Percentiles rank a stretch among this genome's conserved stretches.
Evolutionary conservation across 2,113 vertebrate genomes (phyloP).

Genomic region (Fukomys damarensis): DNA sequence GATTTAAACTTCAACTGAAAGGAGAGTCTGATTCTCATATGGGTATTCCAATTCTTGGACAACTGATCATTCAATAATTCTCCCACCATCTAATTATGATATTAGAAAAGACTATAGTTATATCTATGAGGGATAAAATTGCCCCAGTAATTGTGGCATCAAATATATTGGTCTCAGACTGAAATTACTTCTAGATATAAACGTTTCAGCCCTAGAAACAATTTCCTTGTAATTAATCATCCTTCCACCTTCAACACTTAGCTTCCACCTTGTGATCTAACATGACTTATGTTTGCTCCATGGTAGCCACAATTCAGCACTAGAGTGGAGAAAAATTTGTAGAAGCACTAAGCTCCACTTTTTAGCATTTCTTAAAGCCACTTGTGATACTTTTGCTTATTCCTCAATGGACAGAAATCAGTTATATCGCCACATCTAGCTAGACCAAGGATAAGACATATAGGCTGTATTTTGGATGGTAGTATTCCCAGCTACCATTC

Average conservation of each 20-base stretch:
- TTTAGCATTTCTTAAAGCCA: not conserved
- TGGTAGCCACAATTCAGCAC: not conserved
- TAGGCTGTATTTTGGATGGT: not conserved
- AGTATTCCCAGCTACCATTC: not conserved
- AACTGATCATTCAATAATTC: not conserved
- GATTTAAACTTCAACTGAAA: slow-evolving; percentile 42
- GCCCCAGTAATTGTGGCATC: not conserved
- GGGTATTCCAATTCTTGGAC: not conserved
- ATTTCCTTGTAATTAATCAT: not conserved
- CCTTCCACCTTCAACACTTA: not conserved
- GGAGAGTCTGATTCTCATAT: not conserved
- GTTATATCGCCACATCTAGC: not conserved
- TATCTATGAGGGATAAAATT: not conserved
- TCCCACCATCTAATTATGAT: not conserved
- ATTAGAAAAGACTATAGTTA: not conserved
- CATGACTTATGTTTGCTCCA: not conserved
- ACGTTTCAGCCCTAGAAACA: not conserved
- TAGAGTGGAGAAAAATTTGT: not conserved
- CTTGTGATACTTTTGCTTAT: not conserved
- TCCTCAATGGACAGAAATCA: not conserved
- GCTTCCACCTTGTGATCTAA: not conserved
- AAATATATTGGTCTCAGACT: not conserved
- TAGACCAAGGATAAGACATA: not conserved
- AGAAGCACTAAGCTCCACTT: not conserved
- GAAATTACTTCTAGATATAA: not conserved